Base-by-base conservation (phyloP, 1,140 invertebrate species). In the Phymorhynchus buccinoides region DNA sequence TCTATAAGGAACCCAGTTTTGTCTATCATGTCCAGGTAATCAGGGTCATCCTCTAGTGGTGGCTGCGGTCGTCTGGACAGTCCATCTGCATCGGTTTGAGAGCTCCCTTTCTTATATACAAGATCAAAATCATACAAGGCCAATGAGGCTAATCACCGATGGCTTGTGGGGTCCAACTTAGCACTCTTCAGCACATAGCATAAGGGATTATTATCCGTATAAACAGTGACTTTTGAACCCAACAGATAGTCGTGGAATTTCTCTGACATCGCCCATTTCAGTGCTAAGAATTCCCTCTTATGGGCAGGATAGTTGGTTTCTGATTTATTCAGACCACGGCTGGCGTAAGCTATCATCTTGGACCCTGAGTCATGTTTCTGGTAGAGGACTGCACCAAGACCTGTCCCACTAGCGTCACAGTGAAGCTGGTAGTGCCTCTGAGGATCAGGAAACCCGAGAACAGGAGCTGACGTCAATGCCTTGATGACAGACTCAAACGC, bases 351-450 rank as follows among this genome's bases (percentile, higher is more conserved):
- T 27, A 91, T 87, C 0, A 88, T 84, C 41, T 82, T 32, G 52
- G 87, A 83, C 30, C 86, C 62, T 56, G 87, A 83, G 7, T 89
- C 83, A 77, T 87, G 80, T 62, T 68, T 37, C 82, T 91, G 90
- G n/a, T 83, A 87, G 27, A 92, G 86, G 0, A 90, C 90, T 18
- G 87, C 88, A 16, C 91, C 91, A 16, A 92, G 41, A 6, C 86
- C 88, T 9, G 27, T 12, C 32, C 85, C 80, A 42, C 85, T 87
- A 18, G 88, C 88, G 75, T 91, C 88, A 48, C 66, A 86, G 71
- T 91, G 87, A 3, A 91, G 27, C 12, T 79, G 85, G 79, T 88
- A 90, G 2, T 79, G 84, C 14, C 80, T 75, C 22, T 48, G 84
- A 9, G 80, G 85, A 41, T 88, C 86, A 18, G 87, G 86, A 84